Evolutionary conservation across 2,113 vertebrate species (phyloP).

Genomic region (Percina caprodes): DNA sequence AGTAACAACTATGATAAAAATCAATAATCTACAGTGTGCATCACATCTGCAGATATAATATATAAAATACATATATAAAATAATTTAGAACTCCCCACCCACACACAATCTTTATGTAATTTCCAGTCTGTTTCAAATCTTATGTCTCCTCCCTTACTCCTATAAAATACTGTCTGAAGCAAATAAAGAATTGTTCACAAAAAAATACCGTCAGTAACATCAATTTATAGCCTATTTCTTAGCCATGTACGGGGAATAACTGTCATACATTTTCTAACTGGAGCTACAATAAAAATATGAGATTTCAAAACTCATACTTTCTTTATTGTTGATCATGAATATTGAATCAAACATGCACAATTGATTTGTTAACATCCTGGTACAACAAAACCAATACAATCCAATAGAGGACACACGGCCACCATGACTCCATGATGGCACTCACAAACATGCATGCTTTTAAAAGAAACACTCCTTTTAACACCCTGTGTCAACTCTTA

Average conservation of each 20-base stretch:
- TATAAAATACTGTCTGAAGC: background rate
- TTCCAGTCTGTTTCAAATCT: slow-evolving; percentile 3
- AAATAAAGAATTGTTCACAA: background rate
- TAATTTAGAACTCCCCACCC: background rate
- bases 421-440: background rate
- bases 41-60: slow-evolving; percentile 44
- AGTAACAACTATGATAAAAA: slow-evolving; percentile 67
- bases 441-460: slow-evolving; percentile 42
- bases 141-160: background rate
- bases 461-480: slow-evolving; percentile 35
- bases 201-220: background rate
- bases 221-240: background rate
- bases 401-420: slow-evolving; percentile 21
- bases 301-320: background rate
- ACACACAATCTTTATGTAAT: slow-evolving; percentile 17
- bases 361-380: background rate
- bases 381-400: slow-evolving; percentile 32
- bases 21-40: slow-evolving; percentile 66
- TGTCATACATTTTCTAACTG: slow-evolving; percentile 14
- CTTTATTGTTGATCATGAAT: background rate
- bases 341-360: background rate
- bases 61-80: background rate
- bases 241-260: background rate
- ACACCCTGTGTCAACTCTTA: slow-evolving; percentile 65
- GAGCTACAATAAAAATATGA: background rate